Evolutionary conservation across 2,888 invertebrate genomes (phyloP), one percentile per base, ranked within the genome.

Genomic region (Altica lythri): DNA sequence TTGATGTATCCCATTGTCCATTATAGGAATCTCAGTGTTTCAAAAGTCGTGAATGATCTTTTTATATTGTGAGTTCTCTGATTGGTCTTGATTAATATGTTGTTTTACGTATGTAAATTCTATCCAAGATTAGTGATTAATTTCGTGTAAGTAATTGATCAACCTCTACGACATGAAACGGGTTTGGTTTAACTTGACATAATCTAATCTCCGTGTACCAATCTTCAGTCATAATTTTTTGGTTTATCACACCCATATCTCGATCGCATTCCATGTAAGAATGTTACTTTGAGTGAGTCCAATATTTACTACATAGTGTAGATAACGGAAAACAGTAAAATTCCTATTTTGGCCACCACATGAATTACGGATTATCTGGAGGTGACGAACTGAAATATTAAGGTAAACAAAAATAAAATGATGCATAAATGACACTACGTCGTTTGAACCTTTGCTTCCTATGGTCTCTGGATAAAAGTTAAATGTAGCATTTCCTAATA

Each of bases 231-330:
- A 18, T 16, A 32, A 53, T 47, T 46, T 46, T 47, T 22, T 53
- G 29, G 40, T 52, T 53, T 14, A 53, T 47, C 25, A 53, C 13
- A 13, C 42, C 47, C 46, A 47, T 47, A 47, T 47, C 46, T 40
- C 34, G n/a, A 40, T 53, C 42, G n/a, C 16, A 53, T 14, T 47
- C 45, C 55, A 51, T 55, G 19, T 46, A 46, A 18, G 44, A 37
- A 30, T 52, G 35, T 50, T 32, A 43, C 18, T 27, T 37, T 34
- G n/a, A 19, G 22, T 12, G 19, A 17, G 27, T 48, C 48, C 10
- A 50, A 43, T 14, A 49, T 40, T 14, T 8, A 49, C 43, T 5
- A 54, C 35, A 35, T 53, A 53, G 37, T 49, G 48, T 25, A 52
- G 45, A 46, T 35, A 34, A 14, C n/a, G 40, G 16, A 53, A 48